Evolutionary conservation across 2,797 vertebrate species (phyloP), one percentile per base, ranked within the genome.

Genomic region (Mormyrus hasselquistii): DNA sequence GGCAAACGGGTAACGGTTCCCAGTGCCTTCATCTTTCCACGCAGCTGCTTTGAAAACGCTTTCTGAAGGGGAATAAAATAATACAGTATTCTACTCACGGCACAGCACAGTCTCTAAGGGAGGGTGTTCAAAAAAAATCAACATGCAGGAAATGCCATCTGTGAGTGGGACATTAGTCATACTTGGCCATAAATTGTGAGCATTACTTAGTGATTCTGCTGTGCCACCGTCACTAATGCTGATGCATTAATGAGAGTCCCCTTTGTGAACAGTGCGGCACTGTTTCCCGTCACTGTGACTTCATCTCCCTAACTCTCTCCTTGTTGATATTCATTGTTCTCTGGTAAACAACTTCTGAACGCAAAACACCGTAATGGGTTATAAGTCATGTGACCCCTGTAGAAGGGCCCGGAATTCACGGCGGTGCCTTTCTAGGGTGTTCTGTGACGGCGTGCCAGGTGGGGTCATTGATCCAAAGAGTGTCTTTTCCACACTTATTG

Each of bases 161-260:
- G 22, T 29, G 47, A 53, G 52, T 25, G 88, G 69, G 50, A 57
- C 65, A 76, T 79, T 76, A 88, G 69, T 34, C 49, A 47, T 69
- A 49, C 41, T 69, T 50, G 38, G 34, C 55, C 57, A 87, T 62
- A 47, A 88, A 88, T 88, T 29, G 12, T 12, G n/a, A 44, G 86
- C 47, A 34, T 76, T 73, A 52, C 62, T 50, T 88, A 88, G 62
- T 34, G 49, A 34, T 50, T 47, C 65, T 76, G 9, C 25, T 34
- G 41, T 41, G n/a, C 87, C 47, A 41, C 88, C 16, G 5, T 65
- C 22, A 50, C 59, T 41, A 69, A 22, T 62, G 25, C 25, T 22
- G 55, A 62, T 59, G 25, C 10, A 55, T 86, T 86, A 86, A 86
- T 86, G 84, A 55, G n/a, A 86, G 84, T 55, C 53, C 8, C 84